Conservation (phyloP, 2,888 invertebrate species). For the Serripes groenlandicus region DNA sequence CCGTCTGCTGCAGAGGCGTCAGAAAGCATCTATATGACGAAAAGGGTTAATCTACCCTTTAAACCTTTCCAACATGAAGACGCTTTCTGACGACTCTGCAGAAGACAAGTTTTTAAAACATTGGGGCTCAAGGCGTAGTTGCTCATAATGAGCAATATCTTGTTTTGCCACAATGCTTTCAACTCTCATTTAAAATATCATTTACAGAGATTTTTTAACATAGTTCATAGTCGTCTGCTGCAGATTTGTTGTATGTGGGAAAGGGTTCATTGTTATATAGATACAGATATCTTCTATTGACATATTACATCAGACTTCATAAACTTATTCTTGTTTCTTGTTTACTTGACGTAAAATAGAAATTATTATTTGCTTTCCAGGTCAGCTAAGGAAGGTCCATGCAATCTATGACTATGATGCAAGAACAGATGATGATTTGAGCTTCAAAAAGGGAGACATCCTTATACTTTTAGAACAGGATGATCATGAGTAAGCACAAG, state of each 20-base stretch:
- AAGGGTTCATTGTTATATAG: too few relatives aligned
- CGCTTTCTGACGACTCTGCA: background rate
- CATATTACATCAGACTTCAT: too few relatives aligned
- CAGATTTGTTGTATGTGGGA: too few relatives aligned
- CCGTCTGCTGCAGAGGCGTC: too few relatives aligned
- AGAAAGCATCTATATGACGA: too few relatives aligned
- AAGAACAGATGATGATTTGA: constrained; percentile 97
- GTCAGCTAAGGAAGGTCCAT: constrained; percentile 64
- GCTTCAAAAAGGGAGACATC: constrained; percentile 97
- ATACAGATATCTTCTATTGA: too few relatives aligned
- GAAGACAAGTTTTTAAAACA: background rate
- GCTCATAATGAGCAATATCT: background rate
- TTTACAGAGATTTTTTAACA: too few relatives aligned
- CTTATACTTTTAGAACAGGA: constrained; percentile 97
- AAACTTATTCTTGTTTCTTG: too few relatives aligned
- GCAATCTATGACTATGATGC: constrained; percentile 98
- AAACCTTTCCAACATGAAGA: background rate
- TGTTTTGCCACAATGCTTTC: background rate
- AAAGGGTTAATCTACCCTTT: too few relatives aligned
- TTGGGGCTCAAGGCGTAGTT: background rate
- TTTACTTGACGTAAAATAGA: too few relatives aligned
- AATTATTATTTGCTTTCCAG: background rate
- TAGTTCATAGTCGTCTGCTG: too few relatives aligned
- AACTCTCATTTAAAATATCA: too few relatives aligned
- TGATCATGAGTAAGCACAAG: constrained; percentile 77